These are phyloP conservation scores for Drosophila mimetica DNA, from an alignment of 2,888 invertebrate species.

Conservation along the genomic window DNA sequence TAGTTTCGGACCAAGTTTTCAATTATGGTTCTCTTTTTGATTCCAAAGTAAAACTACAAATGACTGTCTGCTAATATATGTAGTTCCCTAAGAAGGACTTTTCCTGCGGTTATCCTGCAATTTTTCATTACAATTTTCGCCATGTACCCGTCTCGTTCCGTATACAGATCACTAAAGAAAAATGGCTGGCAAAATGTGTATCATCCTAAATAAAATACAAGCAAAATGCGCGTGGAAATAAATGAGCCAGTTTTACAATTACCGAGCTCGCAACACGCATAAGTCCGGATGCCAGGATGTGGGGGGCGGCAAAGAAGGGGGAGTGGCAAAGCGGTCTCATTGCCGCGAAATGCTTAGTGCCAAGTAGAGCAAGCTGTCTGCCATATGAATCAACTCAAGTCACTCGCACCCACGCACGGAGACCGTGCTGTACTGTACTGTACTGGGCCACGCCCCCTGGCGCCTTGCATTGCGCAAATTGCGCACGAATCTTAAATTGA, in stretches of 20 bases:
- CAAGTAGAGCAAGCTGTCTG: conserved; percentile 55
- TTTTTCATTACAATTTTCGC: background rate
- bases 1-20: no score
- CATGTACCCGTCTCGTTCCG: background rate
- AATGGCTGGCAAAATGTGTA: conserved; percentile 13
- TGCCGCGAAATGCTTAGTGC: conserved; percentile 45
- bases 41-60: no score
- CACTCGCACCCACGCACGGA: conserved; percentile 48
- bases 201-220: conserved; percentile 32
- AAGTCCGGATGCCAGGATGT: conserved; percentile 32
- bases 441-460: conserved; percentile 31
- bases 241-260: conserved; percentile 37
- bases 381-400: conserved; percentile 73
- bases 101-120: background rate
- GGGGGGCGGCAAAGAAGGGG: conserved; percentile 1
- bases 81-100: background rate
- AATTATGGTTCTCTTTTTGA: no score
- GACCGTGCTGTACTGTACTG: conserved; percentile 22
- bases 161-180: background rate
- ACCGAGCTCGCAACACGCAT: conserved; percentile 24
- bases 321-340: conserved; percentile 1
- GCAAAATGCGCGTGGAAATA: conserved; percentile 19
- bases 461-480: conserved; percentile 68
- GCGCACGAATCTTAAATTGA: conserved; percentile 79
- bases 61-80: no score